Base-by-base conservation (phyloP, 2,888 invertebrate genomes). In the Netelia melanura region DNA sequence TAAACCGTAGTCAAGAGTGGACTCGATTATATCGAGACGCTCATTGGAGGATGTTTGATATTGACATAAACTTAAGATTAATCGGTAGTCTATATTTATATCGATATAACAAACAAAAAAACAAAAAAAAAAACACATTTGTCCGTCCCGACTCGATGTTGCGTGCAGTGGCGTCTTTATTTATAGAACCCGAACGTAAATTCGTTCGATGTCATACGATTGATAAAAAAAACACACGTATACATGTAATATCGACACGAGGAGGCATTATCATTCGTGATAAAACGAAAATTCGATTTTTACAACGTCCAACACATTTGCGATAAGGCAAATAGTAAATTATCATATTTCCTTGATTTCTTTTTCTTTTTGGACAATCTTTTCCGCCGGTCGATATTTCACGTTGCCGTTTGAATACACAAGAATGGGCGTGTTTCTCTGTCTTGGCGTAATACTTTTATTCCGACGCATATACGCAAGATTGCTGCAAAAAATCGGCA, bases 121-220 rank as follows among this genome's bases (percentile, higher is more conserved):
- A 30, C 2, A 30, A 30, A 3, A 30, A 30, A 30, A 38, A 38
- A 38, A 38, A 38, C 6, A 38, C 38, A 38, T 38, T 38, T 92
- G 92, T 92, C 90, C 91, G 91, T 91, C 91, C 90, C 89, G 86
- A 91, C 65, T 76, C 89, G 89, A 91, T 92, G 91, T 92, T 92
- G 89, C 91, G 91, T 92, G 89, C 89, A 91, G 89, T 89, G 83
- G 68, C 83, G 86, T 87, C 86, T 80, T 82, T 86, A 78, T 78
- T 77, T 68, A 83, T 82, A 84, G 65, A 76, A 82, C 64, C 80
- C 83, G 83, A 81, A 86, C 83, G 81, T 72, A 43, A 76, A 76
- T 81, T 68, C 81, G 85, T 86, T 86, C 81, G 85, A 79, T 86
- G 86, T 85, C 76, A 72, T 82, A 65, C 21, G 0, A 64, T 52